Evolutionary conservation across 2,113 vertebrate species (phyloP).

Genomic region (Dipodomys stephensi): DNA sequence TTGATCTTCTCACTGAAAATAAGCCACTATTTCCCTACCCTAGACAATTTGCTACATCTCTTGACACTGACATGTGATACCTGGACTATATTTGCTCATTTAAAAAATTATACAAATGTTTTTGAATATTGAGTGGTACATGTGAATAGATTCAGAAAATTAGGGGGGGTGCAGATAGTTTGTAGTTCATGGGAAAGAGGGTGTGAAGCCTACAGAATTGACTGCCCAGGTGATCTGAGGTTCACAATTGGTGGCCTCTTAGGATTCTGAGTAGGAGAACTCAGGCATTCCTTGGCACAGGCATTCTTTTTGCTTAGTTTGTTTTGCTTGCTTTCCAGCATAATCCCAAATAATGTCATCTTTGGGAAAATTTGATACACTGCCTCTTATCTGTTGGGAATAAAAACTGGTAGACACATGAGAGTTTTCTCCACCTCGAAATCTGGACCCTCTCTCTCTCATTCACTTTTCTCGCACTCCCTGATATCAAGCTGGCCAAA

Average conservation of each 20-base stretch:
- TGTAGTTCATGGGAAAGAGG: neutral
- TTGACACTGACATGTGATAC: neutral
- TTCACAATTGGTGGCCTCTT: neutral
- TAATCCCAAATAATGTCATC: conserved; percentile 60
- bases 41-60: neutral
- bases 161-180: neutral
- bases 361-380: conserved; percentile 62
- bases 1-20: conserved; percentile 16
- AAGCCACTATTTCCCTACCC: neutral
- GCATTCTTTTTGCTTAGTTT: conserved; percentile 14
- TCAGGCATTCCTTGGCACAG: neutral
- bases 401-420: neutral
- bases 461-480: conserved; percentile 37
- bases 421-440: conserved; percentile 30
- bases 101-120: neutral
- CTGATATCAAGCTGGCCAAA: conserved; percentile 36
- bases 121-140: neutral
- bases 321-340: neutral
- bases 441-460: neutral
- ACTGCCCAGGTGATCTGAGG: neutral
- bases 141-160: neutral
- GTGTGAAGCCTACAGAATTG: neutral
- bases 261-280: neutral
- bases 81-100: neutral
- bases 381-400: conserved; percentile 24